Conservation (phyloP, 1,140 invertebrate genomes). For the Diprion similis region DNA sequence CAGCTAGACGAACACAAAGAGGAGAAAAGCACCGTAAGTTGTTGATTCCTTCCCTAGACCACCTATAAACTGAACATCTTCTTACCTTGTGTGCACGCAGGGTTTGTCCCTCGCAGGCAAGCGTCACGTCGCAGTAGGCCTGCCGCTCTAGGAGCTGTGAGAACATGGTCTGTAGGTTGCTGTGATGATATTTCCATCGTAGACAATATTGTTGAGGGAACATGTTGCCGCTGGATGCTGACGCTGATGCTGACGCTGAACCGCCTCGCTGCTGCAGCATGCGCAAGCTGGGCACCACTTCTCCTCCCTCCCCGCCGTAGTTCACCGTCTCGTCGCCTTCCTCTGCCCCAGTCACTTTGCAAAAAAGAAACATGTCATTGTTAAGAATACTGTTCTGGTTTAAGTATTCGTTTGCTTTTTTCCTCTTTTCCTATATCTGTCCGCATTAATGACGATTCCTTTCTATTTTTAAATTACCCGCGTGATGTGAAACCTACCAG, state of each 20-base stretch:
- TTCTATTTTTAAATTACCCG: background rate
- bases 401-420: background rate
- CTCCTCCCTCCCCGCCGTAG: slow-evolving; percentile 37
- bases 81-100: slow-evolving; percentile 87
- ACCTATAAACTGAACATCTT: background rate
- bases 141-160: slow-evolving; percentile 85
- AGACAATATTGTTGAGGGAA: slow-evolving; percentile 88
- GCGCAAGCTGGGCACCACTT: slow-evolving; percentile 44
- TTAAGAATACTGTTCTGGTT: slow-evolving; percentile 18
- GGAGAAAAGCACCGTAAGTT: no score
- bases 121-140: slow-evolving; percentile 88
- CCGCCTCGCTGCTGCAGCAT: slow-evolving; percentile 54
- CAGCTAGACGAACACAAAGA: no score
- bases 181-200: slow-evolving; percentile 91
- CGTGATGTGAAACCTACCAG: slow-evolving; percentile 26
- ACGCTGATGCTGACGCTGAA: slow-evolving; percentile 37
- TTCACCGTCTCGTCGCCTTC: slow-evolving; percentile 39
- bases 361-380: background rate
- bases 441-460: background rate
- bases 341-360: slow-evolving; percentile 34
- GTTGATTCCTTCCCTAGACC: no score
- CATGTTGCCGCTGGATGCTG: slow-evolving; percentile 62
- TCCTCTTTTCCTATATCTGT: background rate
- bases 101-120: slow-evolving; percentile 88
- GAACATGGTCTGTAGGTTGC: slow-evolving; percentile 89